A percentile compares a stretch with the other conserved stretches of the same genome.
These are phyloP conservation scores for Pollachius pollachius DNA, from an alignment of 2,113 vertebrate species.

Conservation along the genomic window DNA sequence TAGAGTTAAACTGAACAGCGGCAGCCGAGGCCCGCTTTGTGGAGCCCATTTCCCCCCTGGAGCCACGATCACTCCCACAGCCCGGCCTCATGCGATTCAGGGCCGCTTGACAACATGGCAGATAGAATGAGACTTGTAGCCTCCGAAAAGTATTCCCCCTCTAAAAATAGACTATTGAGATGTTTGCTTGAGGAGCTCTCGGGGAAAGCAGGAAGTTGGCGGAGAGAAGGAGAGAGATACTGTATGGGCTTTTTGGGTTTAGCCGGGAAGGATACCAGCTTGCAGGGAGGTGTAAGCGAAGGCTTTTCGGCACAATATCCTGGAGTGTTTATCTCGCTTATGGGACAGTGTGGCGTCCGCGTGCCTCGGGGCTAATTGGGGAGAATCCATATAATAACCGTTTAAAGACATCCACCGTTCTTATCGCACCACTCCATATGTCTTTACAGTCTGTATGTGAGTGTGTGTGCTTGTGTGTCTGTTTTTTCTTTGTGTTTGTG, in stretches of 20 bases:
- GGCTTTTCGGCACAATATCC: conserved; percentile 29
- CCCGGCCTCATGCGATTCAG: too few species aligned
- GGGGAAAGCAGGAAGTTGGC: background rate
- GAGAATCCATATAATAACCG: conserved; percentile 54
- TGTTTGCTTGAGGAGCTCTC: too few species aligned
- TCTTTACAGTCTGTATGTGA: conserved; percentile 19
- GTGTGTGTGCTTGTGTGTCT: conserved; percentile 14
- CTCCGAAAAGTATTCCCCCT: too few species aligned
- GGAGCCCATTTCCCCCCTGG: too few species aligned
- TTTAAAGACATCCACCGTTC: conserved; percentile 61
- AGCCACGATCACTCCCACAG: too few species aligned
- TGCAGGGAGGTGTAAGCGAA: conserved; percentile 24
- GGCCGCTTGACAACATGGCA: too few species aligned
- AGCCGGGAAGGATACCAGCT: background rate
- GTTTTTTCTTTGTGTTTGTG: conserved; percentile 16
- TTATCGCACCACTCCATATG: conserved; percentile 63
- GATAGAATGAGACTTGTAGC: too few species aligned
- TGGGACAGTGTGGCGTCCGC: conserved; percentile 41
- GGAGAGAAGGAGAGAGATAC: conserved; percentile 1
- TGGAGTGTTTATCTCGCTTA: conserved; percentile 34
- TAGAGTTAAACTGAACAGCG: too few species aligned
- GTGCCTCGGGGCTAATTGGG: conserved; percentile 48
- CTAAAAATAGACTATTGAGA: too few species aligned
- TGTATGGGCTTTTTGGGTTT: background rate
- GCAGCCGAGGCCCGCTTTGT: too few species aligned